Conservation (phyloP, 2,797 vertebrate genomes). For the Mormyrus hasselquistii region DNA sequence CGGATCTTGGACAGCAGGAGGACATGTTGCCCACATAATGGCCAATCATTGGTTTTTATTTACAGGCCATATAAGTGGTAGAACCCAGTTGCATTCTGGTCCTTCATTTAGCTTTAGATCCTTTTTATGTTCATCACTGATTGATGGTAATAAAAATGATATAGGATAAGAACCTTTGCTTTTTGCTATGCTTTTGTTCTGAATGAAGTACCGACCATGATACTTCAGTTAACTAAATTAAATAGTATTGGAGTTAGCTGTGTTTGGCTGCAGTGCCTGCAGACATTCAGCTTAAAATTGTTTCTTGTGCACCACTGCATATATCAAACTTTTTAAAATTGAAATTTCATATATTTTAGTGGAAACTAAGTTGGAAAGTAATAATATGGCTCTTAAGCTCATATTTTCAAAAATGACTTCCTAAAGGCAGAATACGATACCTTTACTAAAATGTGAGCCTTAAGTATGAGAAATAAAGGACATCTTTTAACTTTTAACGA, state of each 20-base stretch:
- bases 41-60: not conserved
- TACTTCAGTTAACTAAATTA: not conserved
- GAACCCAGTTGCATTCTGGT: not conserved
- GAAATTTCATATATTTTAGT: not conserved
- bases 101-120: not conserved
- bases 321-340: not conserved
- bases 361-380: not conserved
- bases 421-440: not conserved
- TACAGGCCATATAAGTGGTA: not conserved
- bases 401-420: not conserved
- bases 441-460: not conserved
- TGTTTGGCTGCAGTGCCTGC: not conserved
- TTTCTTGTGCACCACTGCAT: not conserved
- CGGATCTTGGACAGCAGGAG: slow-evolving; percentile 38
- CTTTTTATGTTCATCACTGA: not conserved
- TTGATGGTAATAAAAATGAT: not conserved
- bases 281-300: not conserved
- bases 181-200: not conserved
- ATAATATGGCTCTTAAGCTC: too few species aligned
- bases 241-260: not conserved
- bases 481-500: not conserved
- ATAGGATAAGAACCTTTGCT: not conserved
- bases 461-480: not conserved
- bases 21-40: not conserved
- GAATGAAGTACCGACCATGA: not conserved